These are phyloP conservation scores for Parotocinclus haroldoi DNA, from an alignment of 2,797 vertebrate species.

Conservation along the genomic window DNA sequence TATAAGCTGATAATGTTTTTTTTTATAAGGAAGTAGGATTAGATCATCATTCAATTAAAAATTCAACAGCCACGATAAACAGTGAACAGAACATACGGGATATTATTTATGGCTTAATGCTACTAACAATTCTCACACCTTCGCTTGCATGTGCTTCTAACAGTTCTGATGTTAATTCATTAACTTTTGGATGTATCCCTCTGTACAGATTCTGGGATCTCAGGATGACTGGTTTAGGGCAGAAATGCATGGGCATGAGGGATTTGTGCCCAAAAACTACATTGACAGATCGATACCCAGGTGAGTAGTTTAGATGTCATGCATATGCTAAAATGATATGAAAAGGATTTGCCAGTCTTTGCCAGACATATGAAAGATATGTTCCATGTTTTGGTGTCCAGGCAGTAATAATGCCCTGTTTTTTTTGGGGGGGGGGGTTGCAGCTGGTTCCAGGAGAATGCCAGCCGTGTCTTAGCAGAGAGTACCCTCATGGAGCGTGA, in stretches of 20 bases:
- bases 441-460: slow-evolving; percentile 82
- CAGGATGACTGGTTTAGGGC: slow-evolving; percentile 90
- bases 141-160: neutral
- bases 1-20: no score
- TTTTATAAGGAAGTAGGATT: no score
- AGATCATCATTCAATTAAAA: no score
- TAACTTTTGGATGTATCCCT: neutral
- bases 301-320: slow-evolving; percentile 45
- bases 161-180: no score
- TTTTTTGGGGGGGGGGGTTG: neutral
- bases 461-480: slow-evolving; percentile 73
- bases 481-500: slow-evolving; percentile 70
- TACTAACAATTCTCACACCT: no score
- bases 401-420: no score
- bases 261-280: slow-evolving; percentile 90
- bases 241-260: slow-evolving; percentile 84
- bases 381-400: neutral
- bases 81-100: no score
- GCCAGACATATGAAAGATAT: neutral
- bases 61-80: no score
- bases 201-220: slow-evolving; percentile 74
- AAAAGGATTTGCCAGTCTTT: no score
- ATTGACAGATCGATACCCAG: slow-evolving; percentile 75
- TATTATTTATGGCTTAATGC: no score
- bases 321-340: neutral